Evolutionary conservation across 2,113 vertebrate genomes (phyloP).

Genomic region (Petroica traversi): DNA sequence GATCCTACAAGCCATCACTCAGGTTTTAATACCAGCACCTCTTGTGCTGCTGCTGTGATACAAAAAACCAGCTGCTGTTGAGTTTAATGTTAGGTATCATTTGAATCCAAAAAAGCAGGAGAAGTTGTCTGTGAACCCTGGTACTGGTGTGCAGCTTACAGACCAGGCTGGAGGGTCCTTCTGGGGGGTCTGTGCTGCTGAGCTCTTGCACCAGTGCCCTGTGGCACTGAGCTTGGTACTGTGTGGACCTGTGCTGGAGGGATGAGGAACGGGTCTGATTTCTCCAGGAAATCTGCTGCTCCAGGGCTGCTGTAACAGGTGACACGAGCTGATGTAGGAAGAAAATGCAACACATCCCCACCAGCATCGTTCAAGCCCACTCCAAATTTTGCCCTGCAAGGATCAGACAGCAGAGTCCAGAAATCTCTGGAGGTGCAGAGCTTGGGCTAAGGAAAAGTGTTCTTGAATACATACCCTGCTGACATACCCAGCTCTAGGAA

Average conservation of each 20-base stretch:
- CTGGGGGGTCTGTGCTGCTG: neutral
- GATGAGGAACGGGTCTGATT: neutral
- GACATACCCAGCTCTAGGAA: neutral
- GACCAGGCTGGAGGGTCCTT: neutral
- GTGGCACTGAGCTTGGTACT: neutral
- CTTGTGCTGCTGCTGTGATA: neutral
- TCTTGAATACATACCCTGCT: neutral
- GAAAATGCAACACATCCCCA: neutral
- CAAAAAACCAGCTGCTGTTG: neutral
- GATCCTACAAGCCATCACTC: neutral
- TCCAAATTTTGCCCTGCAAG: neutral
- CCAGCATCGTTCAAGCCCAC: fast-evolving
- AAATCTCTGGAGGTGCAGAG: neutral
- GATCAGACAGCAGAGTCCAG: neutral
- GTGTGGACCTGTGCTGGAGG: neutral
- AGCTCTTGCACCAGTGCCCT: neutral
- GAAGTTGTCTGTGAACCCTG: neutral
- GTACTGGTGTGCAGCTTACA: neutral
- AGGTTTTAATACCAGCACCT: neutral
- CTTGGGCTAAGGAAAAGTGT: neutral
- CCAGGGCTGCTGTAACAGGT: neutral
- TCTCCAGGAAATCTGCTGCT: neutral
- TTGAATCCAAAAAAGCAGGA: neutral
- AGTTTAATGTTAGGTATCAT: neutral
- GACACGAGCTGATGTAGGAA: fast-evolving